Percentiles rank a stretch among this genome's conserved stretches.
phyloP scores from a whole-genome alignment of 2,888 invertebrate genomes.

The Oscheius sp. region DNA sequence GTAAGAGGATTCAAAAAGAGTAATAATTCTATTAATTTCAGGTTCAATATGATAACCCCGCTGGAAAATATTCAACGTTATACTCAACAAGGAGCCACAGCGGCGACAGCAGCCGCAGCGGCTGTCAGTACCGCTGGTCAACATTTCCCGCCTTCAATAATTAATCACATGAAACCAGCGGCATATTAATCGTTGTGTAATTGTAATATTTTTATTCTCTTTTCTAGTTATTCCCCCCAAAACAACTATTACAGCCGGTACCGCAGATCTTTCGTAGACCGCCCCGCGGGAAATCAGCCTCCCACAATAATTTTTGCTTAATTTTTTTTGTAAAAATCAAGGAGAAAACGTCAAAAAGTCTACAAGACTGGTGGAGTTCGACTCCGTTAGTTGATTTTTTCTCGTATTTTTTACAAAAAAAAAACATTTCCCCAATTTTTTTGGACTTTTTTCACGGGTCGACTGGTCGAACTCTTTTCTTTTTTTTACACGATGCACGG shows the following conservation, averaged over 20 bases:
- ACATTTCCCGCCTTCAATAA: conserved; percentile 29
- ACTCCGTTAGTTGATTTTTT: conserved; percentile 4
- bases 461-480: conserved; percentile 1
- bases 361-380: conserved; percentile 12
- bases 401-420: too few species aligned
- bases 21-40: conserved; percentile 35
- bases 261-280: conserved; percentile 34
- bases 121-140: conserved; percentile 7
- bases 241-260: conserved; percentile 27
- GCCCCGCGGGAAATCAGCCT: not conserved
- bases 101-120: conserved; percentile 4
- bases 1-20: conserved; percentile 37
- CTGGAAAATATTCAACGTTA: conserved; percentile 72
- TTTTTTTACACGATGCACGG: conserved; percentile 4
- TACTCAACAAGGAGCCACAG: conserved; percentile 43
- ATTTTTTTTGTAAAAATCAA: too few species aligned
- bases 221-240: not conserved
- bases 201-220: not conserved
- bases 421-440: too few species aligned
- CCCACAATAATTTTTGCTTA: not conserved
- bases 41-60: conserved; percentile 73
- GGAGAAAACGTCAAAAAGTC: too few species aligned
- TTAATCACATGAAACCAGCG: conserved; percentile 37
- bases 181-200: conserved; percentile 10
- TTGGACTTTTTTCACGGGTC: too few species aligned